Evolutionary conservation across 2,888 invertebrate species (phyloP).

Genomic region (Allolobophora icterica): DNA sequence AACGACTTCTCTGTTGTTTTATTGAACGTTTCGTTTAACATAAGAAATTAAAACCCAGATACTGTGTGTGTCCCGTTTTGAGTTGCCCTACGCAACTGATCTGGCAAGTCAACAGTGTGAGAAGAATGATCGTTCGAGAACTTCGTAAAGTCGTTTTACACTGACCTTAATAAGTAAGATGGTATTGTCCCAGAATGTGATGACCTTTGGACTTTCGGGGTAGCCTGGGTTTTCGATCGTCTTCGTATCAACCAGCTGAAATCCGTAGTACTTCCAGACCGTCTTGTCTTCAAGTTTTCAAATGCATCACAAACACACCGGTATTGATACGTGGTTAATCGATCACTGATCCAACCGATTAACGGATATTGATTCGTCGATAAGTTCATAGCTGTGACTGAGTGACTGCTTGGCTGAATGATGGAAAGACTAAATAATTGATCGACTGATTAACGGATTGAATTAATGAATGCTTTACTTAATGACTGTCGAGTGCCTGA

Average conservation of each 20-base stretch:
- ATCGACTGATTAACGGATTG: not conserved
- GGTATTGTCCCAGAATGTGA: constrained; percentile 53
- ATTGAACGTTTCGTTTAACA: too few relatives aligned
- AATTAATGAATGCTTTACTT: not conserved
- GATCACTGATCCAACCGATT: not conserved
- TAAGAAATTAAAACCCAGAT: too few relatives aligned
- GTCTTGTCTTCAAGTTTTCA: constrained; percentile 50
- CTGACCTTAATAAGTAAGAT: constrained; percentile 58
- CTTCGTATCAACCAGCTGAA: constrained; percentile 42
- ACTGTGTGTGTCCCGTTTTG: too few relatives aligned
- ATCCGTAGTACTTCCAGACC: constrained; percentile 57
- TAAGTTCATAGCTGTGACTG: not conserved
- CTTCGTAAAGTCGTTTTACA: not conserved
- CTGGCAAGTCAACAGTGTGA: too few relatives aligned
- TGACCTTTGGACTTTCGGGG: constrained; percentile 51
- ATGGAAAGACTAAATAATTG: not conserved
- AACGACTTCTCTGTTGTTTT: too few relatives aligned
- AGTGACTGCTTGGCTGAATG: not conserved
- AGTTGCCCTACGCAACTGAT: too few relatives aligned
- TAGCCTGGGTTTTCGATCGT: constrained; percentile 45
- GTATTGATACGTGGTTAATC: not conserved
- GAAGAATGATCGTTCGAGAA: too few relatives aligned
- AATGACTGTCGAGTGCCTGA: not conserved
- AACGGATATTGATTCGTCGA: not conserved
- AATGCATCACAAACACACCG: not conserved